Evolutionary conservation across 2,113 vertebrate genomes (phyloP), one percentile per base, ranked within the genome.

Genomic region (Callospermophilus lateralis): DNA sequence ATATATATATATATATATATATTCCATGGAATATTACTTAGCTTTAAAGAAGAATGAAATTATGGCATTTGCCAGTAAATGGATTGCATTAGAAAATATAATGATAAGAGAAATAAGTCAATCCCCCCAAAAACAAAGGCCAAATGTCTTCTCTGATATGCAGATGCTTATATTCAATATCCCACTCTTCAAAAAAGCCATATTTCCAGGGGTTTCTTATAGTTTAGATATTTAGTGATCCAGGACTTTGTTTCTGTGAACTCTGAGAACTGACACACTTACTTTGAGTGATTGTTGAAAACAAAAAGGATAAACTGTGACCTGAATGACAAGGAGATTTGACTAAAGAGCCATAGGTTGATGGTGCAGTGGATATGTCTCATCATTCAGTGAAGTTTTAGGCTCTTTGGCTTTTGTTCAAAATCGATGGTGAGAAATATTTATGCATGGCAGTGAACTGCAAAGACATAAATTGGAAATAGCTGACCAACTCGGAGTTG

Each of bases 371-470:
- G 24, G 4, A 22, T 72, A 45, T 53, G 42, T 32, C 11, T 85
- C 3, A 80, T 58, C 15, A 58, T 58, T 74, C 24, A 13, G 1
- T 83, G 63, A 53, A 24, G 13, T 11, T 74, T 81, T 0, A 13
- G 45, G 24, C 22, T 61, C 51, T 89, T 32, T 74, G n/a, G 65
- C 55, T 92, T 92, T 79, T 28, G 16, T 80, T 93, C 87, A 93
- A 45, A 94, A 89, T 83, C 39, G 26, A 65, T 68, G 55, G 45
- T 83, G 16, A 96, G 72, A 93, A 87, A 73, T 93, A 53, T 65
- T 73, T 87, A 85, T 53, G 20, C 37, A 67, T 26, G 51, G 13
- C 16, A 39, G 22, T 53, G 90, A 95, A 45, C 55, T 55, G 17
- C 89, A 93, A 42, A 80, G n/a, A 6, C 28, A 74, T 76, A 86